A percentile compares a stretch with the other conserved stretches of the same genome.
Evolutionary conservation across 2,888 invertebrate species (phyloP).

Genomic region (Acanthoscelides obtectus): DNA sequence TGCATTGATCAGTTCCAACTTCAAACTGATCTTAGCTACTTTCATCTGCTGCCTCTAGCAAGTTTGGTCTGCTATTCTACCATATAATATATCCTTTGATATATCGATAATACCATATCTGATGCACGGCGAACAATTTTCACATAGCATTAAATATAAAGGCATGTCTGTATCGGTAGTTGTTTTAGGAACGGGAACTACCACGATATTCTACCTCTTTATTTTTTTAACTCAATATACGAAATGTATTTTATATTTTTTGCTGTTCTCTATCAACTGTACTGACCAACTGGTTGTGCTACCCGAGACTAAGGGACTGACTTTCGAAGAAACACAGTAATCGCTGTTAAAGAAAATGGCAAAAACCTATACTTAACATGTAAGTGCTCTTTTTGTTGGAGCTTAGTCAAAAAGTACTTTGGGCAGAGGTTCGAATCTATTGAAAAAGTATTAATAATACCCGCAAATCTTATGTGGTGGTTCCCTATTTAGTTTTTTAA

Average conservation of each 20-base stretch:
- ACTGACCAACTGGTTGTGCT: neutral
- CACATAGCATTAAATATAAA: slow-evolving; percentile 36
- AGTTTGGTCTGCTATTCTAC: slow-evolving; percentile 27
- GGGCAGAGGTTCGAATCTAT: no score
- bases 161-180: slow-evolving; percentile 20
- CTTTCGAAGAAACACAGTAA: slow-evolving; percentile 1
- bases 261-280: neutral
- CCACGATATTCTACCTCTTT: neutral
- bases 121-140: slow-evolving; percentile 36
- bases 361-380: neutral
- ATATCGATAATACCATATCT: slow-evolving; percentile 33
- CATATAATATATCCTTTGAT: slow-evolving; percentile 20
- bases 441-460: no score
- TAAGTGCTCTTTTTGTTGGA: no score
- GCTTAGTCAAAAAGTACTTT: no score
- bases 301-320: slow-evolving; percentile 1
- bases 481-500: no score
- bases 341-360: neutral
- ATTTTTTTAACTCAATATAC: neutral
- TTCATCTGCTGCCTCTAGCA: slow-evolving; percentile 34
- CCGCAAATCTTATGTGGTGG: no score
- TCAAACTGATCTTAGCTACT: slow-evolving; percentile 17
- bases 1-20: slow-evolving; percentile 25
- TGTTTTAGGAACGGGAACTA: neutral
- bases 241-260: slow-evolving; percentile 1